Evolutionary conservation across 1,140 invertebrate species (phyloP).

Genomic region (Neodiprion lecontei): DNA sequence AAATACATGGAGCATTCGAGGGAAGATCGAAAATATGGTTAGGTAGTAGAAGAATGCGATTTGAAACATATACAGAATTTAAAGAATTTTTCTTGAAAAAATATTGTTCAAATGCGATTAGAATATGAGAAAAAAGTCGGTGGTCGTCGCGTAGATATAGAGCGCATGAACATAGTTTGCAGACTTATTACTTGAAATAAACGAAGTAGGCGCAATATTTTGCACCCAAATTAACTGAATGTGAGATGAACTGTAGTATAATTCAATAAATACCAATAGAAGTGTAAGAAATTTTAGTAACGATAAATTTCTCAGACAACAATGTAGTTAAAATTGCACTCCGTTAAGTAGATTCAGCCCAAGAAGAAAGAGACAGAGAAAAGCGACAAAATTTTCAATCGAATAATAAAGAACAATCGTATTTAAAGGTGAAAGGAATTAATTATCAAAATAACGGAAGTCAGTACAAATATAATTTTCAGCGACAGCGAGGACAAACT

Average conservation of each 20-base stretch:
- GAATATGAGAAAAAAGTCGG: too few relatives aligned
- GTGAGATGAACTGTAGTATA: slow-evolving; percentile 25
- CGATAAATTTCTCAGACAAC: slow-evolving; percentile 17
- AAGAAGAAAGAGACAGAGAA: slow-evolving; percentile 18
- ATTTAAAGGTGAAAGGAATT: not conserved
- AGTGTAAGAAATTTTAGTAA: slow-evolving; percentile 18
- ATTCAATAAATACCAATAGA: slow-evolving; percentile 24
- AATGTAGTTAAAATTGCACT: not conserved
- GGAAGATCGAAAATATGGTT: not conserved
- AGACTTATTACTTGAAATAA: slow-evolving; percentile 20
- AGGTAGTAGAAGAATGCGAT: not conserved
- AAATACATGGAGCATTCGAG: not conserved
- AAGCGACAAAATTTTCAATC: not conserved
- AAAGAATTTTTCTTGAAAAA: too few relatives aligned
- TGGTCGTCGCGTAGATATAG: not conserved
- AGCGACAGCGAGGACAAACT: not conserved
- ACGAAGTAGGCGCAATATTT: too few relatives aligned
- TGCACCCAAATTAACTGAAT: not conserved
- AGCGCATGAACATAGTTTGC: slow-evolving; percentile 10
- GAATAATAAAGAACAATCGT: not conserved
- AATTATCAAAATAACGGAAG: too few relatives aligned
- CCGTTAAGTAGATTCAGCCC: not conserved
- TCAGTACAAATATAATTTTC: too few relatives aligned
- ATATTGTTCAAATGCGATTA: too few relatives aligned
- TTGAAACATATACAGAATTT: not conserved